These are phyloP conservation scores for Bufotes viridis DNA, from an alignment of 2,797 vertebrate genomes.

Conservation along the genomic window DNA sequence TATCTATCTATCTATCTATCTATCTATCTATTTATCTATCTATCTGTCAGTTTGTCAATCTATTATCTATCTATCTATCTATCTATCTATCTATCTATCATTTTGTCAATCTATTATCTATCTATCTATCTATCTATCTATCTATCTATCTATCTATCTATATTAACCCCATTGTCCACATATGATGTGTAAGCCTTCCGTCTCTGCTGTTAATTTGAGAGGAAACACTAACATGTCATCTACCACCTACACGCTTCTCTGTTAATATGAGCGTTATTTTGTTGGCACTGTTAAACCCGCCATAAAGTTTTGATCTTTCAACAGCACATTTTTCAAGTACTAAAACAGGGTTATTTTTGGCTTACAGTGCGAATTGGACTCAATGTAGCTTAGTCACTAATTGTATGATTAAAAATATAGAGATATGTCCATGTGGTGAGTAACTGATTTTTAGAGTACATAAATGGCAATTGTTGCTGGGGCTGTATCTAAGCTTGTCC, in stretches of 20 bases:
- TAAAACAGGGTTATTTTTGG: slow-evolving; percentile 42
- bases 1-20: no score
- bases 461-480: neutral
- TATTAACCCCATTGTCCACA: neutral
- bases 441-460: slow-evolving; percentile 16
- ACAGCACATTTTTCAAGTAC: slow-evolving; percentile 8
- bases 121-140: no score
- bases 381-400: slow-evolving; percentile 28
- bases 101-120: no score
- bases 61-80: no score
- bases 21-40: no score
- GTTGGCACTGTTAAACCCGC: slow-evolving; percentile 20
- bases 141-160: no score
- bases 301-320: slow-evolving; percentile 42
- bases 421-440: slow-evolving; percentile 27
- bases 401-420: slow-evolving; percentile 13
- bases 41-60: no score
- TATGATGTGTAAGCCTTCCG: neutral
- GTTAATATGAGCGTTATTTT: slow-evolving; percentile 23
- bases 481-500: neutral
- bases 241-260: slow-evolving; percentile 21
- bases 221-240: neutral
- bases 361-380: slow-evolving; percentile 4
- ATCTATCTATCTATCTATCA: no score
- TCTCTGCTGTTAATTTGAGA: neutral